Percentiles rank a stretch among this genome's conserved stretches.
Conservation (phyloP, 2,888 invertebrate species). For the Agrotis clavis region DNA sequence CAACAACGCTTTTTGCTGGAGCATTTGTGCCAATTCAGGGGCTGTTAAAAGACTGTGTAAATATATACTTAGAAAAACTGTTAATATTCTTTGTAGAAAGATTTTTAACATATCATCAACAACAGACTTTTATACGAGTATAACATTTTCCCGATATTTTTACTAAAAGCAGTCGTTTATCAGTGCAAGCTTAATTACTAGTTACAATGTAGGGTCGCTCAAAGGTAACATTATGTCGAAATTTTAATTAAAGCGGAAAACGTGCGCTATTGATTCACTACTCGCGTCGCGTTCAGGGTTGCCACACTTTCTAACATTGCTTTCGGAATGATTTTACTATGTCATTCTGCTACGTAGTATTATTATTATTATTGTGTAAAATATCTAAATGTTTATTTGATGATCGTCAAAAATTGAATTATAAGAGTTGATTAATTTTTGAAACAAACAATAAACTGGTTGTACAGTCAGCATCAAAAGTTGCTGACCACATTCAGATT, state of each 20-base stretch:
- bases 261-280: conserved; percentile 50
- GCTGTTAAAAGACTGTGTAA: not conserved
- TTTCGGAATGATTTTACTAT: not conserved
- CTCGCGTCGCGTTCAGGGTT: conserved; percentile 45
- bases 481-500: too few relatives aligned
- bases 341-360: too few relatives aligned
- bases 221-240: conserved; percentile 58
- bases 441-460: too few relatives aligned
- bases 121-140: not conserved
- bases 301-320: conserved; percentile 14
- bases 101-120: not conserved
- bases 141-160: not conserved
- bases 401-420: too few relatives aligned
- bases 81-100: not conserved
- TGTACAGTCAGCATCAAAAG: too few relatives aligned
- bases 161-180: conserved; percentile 11
- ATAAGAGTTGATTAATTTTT: too few relatives aligned
- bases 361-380: too few relatives aligned
- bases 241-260: conserved; percentile 66
- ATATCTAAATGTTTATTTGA: too few relatives aligned
- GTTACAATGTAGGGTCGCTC: conserved; percentile 42
- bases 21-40: too few relatives aligned
- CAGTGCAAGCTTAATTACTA: conserved; percentile 38
- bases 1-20: too few relatives aligned
- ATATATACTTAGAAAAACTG: not conserved